Conservation (phyloP, 2,888 invertebrate species). For the Itoplectis maculator region DNA sequence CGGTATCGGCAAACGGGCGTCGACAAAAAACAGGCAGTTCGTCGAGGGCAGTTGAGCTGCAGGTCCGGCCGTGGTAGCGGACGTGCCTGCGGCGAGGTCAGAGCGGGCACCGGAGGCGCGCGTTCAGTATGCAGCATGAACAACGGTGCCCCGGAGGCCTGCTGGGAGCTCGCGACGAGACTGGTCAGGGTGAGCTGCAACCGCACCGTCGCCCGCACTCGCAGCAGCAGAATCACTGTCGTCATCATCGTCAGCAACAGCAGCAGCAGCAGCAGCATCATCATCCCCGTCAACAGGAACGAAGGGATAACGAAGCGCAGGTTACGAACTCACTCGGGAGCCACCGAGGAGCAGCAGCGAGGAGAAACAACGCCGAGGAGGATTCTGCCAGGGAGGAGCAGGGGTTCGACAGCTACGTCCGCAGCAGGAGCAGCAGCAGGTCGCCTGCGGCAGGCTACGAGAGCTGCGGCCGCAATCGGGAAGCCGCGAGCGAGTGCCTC, state of each 20-base stretch:
- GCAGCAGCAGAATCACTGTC: conserved; percentile 34
- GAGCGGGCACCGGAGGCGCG: conserved; percentile 65
- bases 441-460: conserved; percentile 37
- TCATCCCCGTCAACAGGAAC: conserved; percentile 12
- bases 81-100: conserved; percentile 69
- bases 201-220: conserved; percentile 55
- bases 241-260: conserved; percentile 35
- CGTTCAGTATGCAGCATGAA: conserved; percentile 84
- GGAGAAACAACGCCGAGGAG: conserved; percentile 2
- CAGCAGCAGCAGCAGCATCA: conserved; percentile 16
- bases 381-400: conserved; percentile 12
- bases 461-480: conserved; percentile 48
- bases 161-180: conserved; percentile 82
- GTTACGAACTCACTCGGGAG: background rate
- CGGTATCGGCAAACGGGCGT: background rate
- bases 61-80: conserved; percentile 65
- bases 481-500: conserved; percentile 19
- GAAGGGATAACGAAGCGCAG: conserved; percentile 19
- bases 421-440: conserved; percentile 38
- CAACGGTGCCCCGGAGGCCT: conserved; percentile 80
- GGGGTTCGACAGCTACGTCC: conserved; percentile 53
- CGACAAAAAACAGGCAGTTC: conserved; percentile 6
- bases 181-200: conserved; percentile 79
- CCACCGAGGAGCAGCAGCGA: background rate
- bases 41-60: conserved; percentile 55